Evolutionary conservation across 1,140 invertebrate genomes (phyloP), one percentile per base, ranked within the genome.

Genomic region (Caerostris extrusa): DNA sequence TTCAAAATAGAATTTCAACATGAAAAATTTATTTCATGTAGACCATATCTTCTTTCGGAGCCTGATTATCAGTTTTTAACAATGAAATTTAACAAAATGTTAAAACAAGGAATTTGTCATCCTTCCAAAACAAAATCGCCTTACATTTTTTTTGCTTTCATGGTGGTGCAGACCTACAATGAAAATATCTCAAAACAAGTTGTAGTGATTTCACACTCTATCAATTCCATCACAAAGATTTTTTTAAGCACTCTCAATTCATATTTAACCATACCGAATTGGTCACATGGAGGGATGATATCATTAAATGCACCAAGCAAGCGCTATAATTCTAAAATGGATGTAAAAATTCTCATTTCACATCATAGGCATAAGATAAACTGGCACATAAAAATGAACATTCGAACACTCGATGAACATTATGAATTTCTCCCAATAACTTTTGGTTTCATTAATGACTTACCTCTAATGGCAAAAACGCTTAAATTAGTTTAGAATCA

Each of bases 281-380:
- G 83, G 34, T n/a, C 83, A 19, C 3, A 86, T 86, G 57, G 17
- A 83, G 2, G 3, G 17, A 83, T 12, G 3, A 83, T 57, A 14
- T 17, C 5, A 55, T 83, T 83, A 83, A 57, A 83, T 7, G 82
- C 8, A 86, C 56, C 5, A 86, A 14, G 8, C 4, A 86, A 86
- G 8, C 56, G 57, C 56, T 86, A 58, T n/a, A 86, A 60, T 60
- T 86, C 55, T 34, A 86, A 86, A 86, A 60, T 7, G 55, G 57
- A 86, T 86, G 17, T 7, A 86, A 86, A 86, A 60, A 58, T n/a
- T 14, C 57, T n/a, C 83, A 58, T 86, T 86, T 86, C 6, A 19
- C 4, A 34, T 3, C 5, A 19, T 69, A 19, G n/a, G 17, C 56
- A 34, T 86, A n/a, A 58, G 83, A 60, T 5, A 60, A 5, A 69